Percentiles rank a stretch among this genome's conserved stretches.
These are phyloP conservation scores for Phania funesta DNA, from an alignment of 2,888 invertebrate genomes.

Conservation along the genomic window DNA sequence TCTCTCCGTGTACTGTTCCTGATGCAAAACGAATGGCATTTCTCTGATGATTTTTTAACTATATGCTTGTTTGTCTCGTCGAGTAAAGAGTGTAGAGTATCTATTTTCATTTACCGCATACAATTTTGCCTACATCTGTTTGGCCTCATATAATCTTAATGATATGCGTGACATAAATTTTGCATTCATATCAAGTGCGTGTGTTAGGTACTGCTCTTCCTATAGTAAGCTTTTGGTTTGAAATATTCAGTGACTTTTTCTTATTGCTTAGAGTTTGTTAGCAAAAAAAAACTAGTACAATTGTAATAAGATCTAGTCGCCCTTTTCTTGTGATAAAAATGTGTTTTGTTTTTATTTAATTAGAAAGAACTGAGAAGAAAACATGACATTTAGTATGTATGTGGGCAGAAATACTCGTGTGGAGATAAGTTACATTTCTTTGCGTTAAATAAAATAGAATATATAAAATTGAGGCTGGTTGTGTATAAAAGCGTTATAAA, in stretches of 20 bases:
- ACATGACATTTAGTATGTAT: not conserved
- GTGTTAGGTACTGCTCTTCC: slow-evolving; percentile 6
- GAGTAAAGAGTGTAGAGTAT: not conserved
- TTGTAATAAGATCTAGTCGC: slow-evolving; percentile 45
- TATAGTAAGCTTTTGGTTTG: not conserved
- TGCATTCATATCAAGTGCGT: slow-evolving; percentile 65
- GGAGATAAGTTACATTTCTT: slow-evolving; percentile 15
- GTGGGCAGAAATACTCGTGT: no score
- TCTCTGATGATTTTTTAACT: not conserved
- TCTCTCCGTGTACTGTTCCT: not conserved
- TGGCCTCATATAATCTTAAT: slow-evolving; percentile 62
- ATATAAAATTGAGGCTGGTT: no score
- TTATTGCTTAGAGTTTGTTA: not conserved
- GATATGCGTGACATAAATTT: slow-evolving; percentile 67
- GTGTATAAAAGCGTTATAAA: no score
- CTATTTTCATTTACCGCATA: slow-evolving; percentile 6
- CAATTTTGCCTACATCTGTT: not conserved
- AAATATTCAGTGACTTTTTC: not conserved
- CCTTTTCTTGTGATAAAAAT: not conserved
- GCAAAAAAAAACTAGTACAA: slow-evolving; percentile 38
- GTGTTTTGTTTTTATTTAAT: no score
- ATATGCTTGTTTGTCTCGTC: not conserved
- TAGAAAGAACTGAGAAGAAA: not conserved
- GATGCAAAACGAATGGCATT: not conserved
- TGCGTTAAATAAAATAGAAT: not conserved